Conservation (phyloP, 2,888 invertebrate genomes). For the Tanypteryx hageni region DNA sequence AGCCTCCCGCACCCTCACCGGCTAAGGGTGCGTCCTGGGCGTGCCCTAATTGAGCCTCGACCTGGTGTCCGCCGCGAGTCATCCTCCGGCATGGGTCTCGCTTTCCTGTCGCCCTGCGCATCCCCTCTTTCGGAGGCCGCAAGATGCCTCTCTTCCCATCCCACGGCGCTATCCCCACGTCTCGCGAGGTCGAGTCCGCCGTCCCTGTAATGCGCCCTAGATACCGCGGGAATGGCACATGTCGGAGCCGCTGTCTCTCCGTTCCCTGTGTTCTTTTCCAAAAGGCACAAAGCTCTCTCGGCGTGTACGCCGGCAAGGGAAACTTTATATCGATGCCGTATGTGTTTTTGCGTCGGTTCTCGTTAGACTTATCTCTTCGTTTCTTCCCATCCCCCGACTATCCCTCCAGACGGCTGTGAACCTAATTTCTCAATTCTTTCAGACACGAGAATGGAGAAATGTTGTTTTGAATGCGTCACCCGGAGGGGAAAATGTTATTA, state of each 20-base stretch:
- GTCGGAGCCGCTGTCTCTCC: neutral
- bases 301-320: neutral
- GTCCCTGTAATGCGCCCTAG: neutral
- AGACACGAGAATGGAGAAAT: too few species aligned
- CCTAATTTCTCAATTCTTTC: too few species aligned
- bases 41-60: neutral
- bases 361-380: neutral
- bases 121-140: neutral
- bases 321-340: neutral
- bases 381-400: too few species aligned
- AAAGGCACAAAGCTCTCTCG: neutral
- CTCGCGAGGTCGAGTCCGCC: neutral
- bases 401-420: too few species aligned
- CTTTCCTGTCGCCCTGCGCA: neutral
- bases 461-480: too few species aligned
- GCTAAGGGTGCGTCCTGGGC: neutral
- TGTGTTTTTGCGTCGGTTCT: neutral
- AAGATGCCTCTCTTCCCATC: slow-evolving; percentile 22
- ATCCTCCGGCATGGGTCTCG: neutral
- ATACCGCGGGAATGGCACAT: slow-evolving; percentile 23
- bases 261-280: slow-evolving; percentile 26
- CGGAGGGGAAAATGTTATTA: too few species aligned
- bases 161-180: neutral
- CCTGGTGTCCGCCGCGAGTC: neutral
- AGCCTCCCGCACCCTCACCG: neutral